A percentile compares a stretch with the other conserved stretches of the same genome.
Conservation (phyloP, 2,888 invertebrate genomes). For the Lysandra coridon region DNA sequence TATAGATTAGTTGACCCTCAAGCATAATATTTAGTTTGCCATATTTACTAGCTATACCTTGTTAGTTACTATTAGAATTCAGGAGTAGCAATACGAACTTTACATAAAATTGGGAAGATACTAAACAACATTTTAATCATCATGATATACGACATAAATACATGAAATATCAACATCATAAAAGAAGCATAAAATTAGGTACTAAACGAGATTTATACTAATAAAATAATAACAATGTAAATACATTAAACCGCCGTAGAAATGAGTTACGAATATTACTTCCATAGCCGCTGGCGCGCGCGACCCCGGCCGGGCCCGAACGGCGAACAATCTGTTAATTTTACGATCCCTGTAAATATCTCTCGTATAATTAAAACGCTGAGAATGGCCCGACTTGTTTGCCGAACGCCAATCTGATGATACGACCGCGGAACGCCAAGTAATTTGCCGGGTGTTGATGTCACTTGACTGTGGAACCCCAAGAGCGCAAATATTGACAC, state of each 20-base stretch:
- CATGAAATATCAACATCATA: neutral
- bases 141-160: too few species aligned
- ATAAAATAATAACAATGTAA: constrained; percentile 8
- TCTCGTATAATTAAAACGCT: constrained; percentile 13
- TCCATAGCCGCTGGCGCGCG: neutral
- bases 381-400: neutral
- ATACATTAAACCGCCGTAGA: constrained; percentile 2
- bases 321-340: neutral
- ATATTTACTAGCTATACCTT: too few species aligned
- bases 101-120: neutral
- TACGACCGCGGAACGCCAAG: neutral
- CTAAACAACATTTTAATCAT: neutral
- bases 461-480: neutral
- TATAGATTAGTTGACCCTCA: neutral
- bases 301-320: neutral
- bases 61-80: too few species aligned
- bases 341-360: constrained; percentile 2
- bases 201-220: neutral
- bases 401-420: neutral
- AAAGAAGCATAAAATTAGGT: neutral
- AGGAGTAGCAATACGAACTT: too few species aligned
- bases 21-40: neutral
- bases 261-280: neutral
- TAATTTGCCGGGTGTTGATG: neutral
- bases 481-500: constrained; percentile 5